phyloP scores from a whole-genome alignment of 2,113 vertebrate genomes.

The Saccopteryx bilineata region DNA sequence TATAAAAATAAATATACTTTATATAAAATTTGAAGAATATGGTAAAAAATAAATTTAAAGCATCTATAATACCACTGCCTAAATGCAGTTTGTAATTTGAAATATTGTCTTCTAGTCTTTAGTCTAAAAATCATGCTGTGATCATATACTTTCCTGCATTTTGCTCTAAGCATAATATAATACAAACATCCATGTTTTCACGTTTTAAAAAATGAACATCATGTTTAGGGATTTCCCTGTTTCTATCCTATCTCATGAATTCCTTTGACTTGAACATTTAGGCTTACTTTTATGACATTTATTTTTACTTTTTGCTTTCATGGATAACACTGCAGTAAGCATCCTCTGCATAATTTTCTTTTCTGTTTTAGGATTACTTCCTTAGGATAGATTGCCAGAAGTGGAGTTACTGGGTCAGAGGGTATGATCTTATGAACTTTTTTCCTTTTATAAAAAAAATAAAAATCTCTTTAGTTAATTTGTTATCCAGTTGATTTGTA shows the following conservation, averaged over 20 bases:
- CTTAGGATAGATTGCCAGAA: conserved; percentile 80
- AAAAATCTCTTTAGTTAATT: not conserved
- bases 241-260: not conserved
- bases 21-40: conserved; percentile 36
- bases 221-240: not conserved
- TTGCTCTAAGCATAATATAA: not conserved
- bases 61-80: not conserved
- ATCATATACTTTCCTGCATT: not conserved
- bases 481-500: not conserved
- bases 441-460: not conserved
- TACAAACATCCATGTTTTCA: not conserved
- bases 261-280: conserved; percentile 50
- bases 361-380: conserved; percentile 79
- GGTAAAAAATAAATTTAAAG: conserved; percentile 47
- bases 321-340: conserved; percentile 59
- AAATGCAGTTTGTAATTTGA: conserved; percentile 40
- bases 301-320: conserved; percentile 23
- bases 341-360: conserved; percentile 67
- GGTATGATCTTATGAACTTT: conserved; percentile 70
- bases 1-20: conserved; percentile 25
- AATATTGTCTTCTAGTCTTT: not conserved
- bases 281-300: conserved; percentile 45
- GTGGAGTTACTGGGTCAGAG: conserved; percentile 81
- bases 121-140: conserved; percentile 39
- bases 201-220: not conserved